Percentiles rank a stretch among this genome's conserved stretches.
Conservation (phyloP, 2,888 invertebrate genomes). For the Cheilosia scutellata region DNA sequence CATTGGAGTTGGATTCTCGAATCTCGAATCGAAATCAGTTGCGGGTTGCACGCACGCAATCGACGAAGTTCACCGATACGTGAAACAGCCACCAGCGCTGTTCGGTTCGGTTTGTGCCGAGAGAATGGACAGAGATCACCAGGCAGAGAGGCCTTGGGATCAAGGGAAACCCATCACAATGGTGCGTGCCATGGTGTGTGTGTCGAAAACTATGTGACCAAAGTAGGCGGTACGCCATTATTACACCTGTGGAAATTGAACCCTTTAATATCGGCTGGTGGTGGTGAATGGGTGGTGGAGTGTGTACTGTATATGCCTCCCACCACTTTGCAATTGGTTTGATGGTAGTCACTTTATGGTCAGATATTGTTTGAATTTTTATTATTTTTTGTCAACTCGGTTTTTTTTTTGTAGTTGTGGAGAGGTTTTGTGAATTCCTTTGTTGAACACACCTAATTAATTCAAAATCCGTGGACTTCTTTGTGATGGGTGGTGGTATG, state of each 20-base stretch:
- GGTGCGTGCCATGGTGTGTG: conserved; percentile 31
- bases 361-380: conserved; percentile 69
- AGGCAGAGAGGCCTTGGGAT: conserved; percentile 75
- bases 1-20: conserved; percentile 51
- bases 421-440: conserved; percentile 46
- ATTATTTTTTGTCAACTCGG: conserved; percentile 54
- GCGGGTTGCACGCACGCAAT: conserved; percentile 64
- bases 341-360: conserved; percentile 76
- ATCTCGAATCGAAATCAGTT: conserved; percentile 62
- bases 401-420: conserved; percentile 1
- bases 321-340: conserved; percentile 66
- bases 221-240: conserved; percentile 76
- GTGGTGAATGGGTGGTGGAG: conserved; percentile 36
- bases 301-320: conserved; percentile 29
- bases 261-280: conserved; percentile 65
- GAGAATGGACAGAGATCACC: conserved; percentile 67
- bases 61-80: conserved; percentile 75
- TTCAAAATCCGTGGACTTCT: conserved; percentile 80
- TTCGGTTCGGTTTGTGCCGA: conserved; percentile 31
- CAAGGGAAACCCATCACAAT: conserved; percentile 72
- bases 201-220: conserved; percentile 59
- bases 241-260: conserved; percentile 78
- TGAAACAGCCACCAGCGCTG: conserved; percentile 65
- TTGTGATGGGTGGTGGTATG: conserved; percentile 47
- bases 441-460: conserved; percentile 81